These are phyloP conservation scores for Sphyrna mokarran DNA, from an alignment of 2,113 vertebrate genomes.

Conservation along the genomic window DNA sequence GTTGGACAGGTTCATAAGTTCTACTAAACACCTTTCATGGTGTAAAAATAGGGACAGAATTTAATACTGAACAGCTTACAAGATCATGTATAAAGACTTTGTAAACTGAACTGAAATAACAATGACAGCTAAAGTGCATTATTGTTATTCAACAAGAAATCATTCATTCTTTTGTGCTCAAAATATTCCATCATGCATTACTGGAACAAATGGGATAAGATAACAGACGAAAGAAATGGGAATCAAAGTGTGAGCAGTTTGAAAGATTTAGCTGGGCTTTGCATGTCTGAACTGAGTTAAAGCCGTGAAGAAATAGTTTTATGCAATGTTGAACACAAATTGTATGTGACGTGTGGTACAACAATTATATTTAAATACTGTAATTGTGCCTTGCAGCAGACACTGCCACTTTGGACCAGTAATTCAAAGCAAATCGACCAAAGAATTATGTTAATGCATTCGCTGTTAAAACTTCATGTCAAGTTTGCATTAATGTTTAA, in stretches of 20 bases:
- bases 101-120: background rate
- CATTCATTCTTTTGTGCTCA: background rate
- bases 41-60: conserved; percentile 18
- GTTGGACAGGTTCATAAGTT: conserved; percentile 46
- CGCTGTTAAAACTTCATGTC: conserved; percentile 7
- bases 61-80: conserved; percentile 11
- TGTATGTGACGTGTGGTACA: conserved; percentile 11
- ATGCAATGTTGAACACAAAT: conserved; percentile 8
- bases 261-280: background rate
- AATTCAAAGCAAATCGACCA: conserved; percentile 21
- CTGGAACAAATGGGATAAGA: background rate
- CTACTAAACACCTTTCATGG: conserved; percentile 29
- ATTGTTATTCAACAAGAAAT: background rate
- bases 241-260: background rate
- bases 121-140: conserved; percentile 7
- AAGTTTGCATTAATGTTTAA: background rate
- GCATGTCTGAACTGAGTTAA: conserved; percentile 24
- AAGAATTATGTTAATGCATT: background rate
- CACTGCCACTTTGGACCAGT: background rate
- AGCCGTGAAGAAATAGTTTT: background rate
- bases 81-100: background rate
- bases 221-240: background rate
- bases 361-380: conserved; percentile 13
- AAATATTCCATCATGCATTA: conserved; percentile 15
- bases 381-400: conserved; percentile 13